Base-by-base conservation (phyloP, 2,113 vertebrate species). In the Columba janthina region DNA sequence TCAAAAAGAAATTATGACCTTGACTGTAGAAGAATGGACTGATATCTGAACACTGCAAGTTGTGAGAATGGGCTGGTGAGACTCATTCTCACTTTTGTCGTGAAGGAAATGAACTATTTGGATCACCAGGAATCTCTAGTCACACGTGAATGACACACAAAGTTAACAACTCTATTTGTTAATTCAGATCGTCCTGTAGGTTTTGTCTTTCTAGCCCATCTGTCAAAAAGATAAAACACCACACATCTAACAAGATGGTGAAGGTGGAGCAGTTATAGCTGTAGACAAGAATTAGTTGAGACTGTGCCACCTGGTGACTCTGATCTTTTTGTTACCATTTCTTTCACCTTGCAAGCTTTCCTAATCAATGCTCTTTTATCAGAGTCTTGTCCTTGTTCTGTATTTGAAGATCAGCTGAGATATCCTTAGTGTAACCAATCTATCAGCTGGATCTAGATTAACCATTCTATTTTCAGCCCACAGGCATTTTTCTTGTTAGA, bases 321-420 rank as follows among this genome's bases (percentile, higher is more conserved):
- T 82, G 32, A 77, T 91, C 70, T 94, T 50, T 34, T 81, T 61
- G 40, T 85, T 93, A 71, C 84, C 20, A 21, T 44, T 91, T 88
- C 42, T 51, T 89, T 91, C 71, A 25, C 77, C 85, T 65, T 38
- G 57, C 40, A 62, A 65, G 26, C 42, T 91, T 93, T 92, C 79
- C 57, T 72, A 29, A 62, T 80, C 42, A 29, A 24, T 51, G 72
- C 20, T 58, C 31, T 83, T 96, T 77, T 48, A 78, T 91, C 61
- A 72, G 54, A 44, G 58, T 79, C 69, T 95, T 67, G 44, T 84
- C 61, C 62, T 82, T 69, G 56, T 67, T 93, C 82, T 92, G 84
- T 60, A 56, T 93, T 80, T 93, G 89, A 84, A 94, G 73, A 95
- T 74, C 29, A 95, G 10, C 82, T 88, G 56, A 80, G 74, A 83